Percentiles rank a stretch among this genome's conserved stretches.
Conservation (phyloP, 2,797 vertebrate species). For the Acanthurus lineatus region DNA sequence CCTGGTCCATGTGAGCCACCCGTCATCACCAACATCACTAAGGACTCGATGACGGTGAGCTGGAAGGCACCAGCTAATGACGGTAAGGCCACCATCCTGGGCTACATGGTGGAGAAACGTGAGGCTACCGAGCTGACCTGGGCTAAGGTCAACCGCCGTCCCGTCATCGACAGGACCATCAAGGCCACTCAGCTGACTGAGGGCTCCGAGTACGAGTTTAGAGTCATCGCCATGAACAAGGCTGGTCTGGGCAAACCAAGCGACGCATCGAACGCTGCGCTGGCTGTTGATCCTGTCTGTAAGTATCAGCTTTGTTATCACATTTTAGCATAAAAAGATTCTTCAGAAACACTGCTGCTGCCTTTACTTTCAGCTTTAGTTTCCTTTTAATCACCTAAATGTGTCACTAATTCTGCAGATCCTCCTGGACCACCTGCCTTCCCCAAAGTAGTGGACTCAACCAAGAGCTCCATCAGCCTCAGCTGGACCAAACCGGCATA, state of each 20-base stretch:
- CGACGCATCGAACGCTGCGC: slow-evolving; percentile 90
- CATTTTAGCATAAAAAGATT: neutral
- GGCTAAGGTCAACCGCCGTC: slow-evolving; percentile 95
- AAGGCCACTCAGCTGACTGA: slow-evolving; percentile 95
- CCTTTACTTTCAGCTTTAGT: too few species aligned
- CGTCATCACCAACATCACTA: slow-evolving; percentile 95
- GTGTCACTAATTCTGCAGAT: slow-evolving; percentile 82
- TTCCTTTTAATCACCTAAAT: neutral
- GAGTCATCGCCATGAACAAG: slow-evolving; percentile 97
- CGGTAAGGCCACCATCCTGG: slow-evolving; percentile 92
- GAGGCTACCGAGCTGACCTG: slow-evolving; percentile 94
- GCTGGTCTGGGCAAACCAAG: slow-evolving; percentile 98
- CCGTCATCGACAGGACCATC: slow-evolving; percentile 95
- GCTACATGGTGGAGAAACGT: slow-evolving; percentile 97
- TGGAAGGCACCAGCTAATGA: slow-evolving; percentile 97
- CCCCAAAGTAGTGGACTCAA: slow-evolving; percentile 96
- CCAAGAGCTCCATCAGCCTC: slow-evolving; percentile 92
- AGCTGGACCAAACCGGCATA: slow-evolving; percentile 98
- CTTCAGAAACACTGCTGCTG: neutral
- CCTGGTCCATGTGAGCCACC: slow-evolving; percentile 96
- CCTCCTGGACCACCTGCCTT: slow-evolving; percentile 98
- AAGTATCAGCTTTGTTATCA: slow-evolving; percentile 75
- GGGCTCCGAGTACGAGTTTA: slow-evolving; percentile 96
- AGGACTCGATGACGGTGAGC: slow-evolving; percentile 97
- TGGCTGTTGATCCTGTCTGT: slow-evolving; percentile 96